Evolutionary conservation across 2,797 vertebrate species (phyloP).

Genomic region (Diceros bicornis): DNA sequence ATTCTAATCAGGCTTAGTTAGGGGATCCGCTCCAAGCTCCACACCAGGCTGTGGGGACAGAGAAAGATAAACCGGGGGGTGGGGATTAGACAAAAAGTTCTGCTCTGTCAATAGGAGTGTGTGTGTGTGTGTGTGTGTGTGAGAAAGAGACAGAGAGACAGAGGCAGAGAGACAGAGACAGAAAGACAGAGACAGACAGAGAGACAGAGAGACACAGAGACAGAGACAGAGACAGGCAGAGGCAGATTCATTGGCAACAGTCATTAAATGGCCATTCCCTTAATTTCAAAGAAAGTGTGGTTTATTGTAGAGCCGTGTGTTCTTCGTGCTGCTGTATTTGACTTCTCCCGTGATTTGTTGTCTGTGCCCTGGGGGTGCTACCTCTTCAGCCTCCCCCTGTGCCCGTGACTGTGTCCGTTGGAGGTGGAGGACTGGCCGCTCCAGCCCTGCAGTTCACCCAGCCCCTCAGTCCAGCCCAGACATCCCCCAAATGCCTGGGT

Average conservation of each 20-base stretch:
- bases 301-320: not conserved
- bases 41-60: conserved; percentile 81
- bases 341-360: not conserved
- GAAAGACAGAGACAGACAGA: not conserved
- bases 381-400: not conserved
- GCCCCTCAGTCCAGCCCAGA: not conserved
- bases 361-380: not conserved
- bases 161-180: too few relatives aligned
- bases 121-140: conserved; percentile 3
- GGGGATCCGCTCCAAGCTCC: conserved; percentile 80
- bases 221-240: not conserved
- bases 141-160: not conserved
- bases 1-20: conserved; percentile 87
- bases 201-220: not conserved
- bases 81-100: conserved; percentile 76
- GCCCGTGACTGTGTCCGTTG: not conserved
- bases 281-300: not conserved
- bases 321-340: not conserved
- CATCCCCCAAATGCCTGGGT: not conserved
- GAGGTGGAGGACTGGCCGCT: accelerated
- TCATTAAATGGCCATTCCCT: not conserved
- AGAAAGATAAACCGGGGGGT: conserved; percentile 66
- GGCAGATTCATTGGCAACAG: not conserved
- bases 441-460: not conserved
- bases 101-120: conserved; percentile 67